phyloP scores from a whole-genome alignment of 2,797 vertebrate genomes.

The Carcharodon carcharias region DNA sequence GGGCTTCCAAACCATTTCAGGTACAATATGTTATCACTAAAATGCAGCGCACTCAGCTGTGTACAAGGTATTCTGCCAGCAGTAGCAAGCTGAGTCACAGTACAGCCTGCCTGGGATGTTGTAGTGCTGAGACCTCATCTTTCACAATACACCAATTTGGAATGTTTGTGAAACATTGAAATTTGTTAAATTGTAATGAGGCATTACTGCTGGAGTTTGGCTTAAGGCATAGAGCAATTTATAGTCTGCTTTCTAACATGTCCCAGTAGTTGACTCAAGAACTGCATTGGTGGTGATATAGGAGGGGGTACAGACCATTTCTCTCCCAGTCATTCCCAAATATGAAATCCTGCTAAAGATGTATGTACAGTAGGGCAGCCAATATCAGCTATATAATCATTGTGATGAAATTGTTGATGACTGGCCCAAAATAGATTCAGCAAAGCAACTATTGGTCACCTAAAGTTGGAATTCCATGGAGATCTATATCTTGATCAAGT shows the following conservation, averaged over 20 bases:
- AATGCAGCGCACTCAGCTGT: neutral
- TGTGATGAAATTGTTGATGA: neutral
- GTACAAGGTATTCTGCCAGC: conserved; percentile 10
- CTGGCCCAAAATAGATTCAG: neutral
- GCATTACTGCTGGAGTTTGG: neutral
- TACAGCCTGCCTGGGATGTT: neutral
- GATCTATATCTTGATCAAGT: neutral
- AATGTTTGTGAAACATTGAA: neutral
- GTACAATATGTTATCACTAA: neutral
- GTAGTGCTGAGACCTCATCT: neutral
- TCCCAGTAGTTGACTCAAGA: neutral
- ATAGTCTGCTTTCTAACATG: neutral
- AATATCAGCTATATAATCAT: neutral
- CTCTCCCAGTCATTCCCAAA: neutral
- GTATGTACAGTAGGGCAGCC: neutral
- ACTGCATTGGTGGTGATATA: neutral
- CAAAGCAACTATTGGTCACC: neutral
- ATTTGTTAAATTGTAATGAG: neutral
- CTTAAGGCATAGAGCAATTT: neutral
- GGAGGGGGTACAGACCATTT: neutral
- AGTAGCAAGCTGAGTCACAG: neutral
- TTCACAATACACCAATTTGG: neutral
- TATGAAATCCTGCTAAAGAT: neutral
- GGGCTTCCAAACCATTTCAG: neutral
- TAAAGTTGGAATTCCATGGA: neutral